Evolutionary conservation across 2,797 vertebrate species (phyloP).

Genomic region (Hafferia zeledoni): DNA sequence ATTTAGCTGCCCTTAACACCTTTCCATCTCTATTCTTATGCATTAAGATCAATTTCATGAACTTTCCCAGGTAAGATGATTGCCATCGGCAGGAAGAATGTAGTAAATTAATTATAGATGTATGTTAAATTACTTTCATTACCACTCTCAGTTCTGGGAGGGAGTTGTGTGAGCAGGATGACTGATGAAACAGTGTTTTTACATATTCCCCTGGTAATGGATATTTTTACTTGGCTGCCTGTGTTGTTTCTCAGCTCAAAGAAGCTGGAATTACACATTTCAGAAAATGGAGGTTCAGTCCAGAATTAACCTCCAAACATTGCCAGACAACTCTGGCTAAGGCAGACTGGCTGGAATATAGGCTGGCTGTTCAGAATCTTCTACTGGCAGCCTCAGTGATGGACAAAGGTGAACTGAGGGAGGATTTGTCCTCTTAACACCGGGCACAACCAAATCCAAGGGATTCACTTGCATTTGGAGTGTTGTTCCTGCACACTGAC

Average conservation of each 20-base stretch:
- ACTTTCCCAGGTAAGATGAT: constrained; percentile 74
- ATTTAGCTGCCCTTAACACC: constrained; percentile 33
- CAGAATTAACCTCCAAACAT: neutral
- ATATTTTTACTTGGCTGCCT: constrained; percentile 54
- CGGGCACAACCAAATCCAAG: neutral
- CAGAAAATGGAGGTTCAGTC: constrained; percentile 31
- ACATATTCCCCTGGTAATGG: constrained; percentile 71
- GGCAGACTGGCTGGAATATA: neutral
- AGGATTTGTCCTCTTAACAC: neutral
- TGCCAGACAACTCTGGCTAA: constrained; percentile 2
- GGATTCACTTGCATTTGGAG: neutral
- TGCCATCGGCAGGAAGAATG: constrained; percentile 78
- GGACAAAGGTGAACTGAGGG: neutral
- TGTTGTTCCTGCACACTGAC: neutral
- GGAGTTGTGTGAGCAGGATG: constrained; percentile 79
- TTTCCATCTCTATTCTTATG: constrained; percentile 61
- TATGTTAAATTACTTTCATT: constrained; percentile 97
- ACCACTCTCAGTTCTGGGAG: constrained; percentile 80
- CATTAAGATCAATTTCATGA: constrained; percentile 78
- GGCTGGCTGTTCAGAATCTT: neutral
- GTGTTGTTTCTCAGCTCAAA: constrained; percentile 41
- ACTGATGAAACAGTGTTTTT: constrained; percentile 81
- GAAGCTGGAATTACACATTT: constrained; percentile 46
- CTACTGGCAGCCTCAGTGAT: neutral
- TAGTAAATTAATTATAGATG: constrained; percentile 96